Conservation (phyloP, 2,113 vertebrate genomes). For the Archilochus colubris region DNA sequence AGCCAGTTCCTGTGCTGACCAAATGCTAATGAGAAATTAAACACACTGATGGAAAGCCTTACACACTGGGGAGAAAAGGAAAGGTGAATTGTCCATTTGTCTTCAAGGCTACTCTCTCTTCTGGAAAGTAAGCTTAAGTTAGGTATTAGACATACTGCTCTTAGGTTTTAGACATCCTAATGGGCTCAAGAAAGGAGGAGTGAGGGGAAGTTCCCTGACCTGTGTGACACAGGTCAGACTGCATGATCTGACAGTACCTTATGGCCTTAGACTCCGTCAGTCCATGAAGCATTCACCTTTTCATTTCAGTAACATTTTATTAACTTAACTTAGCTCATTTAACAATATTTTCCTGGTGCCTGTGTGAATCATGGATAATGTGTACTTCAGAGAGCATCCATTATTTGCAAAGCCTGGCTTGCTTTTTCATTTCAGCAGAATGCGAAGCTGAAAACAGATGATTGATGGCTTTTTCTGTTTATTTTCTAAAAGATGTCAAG, state of each 20-base stretch:
- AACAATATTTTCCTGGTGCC: constrained; percentile 39
- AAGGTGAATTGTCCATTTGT: background rate
- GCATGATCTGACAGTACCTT: background rate
- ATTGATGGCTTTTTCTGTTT: constrained; percentile 69
- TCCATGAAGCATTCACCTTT: constrained; percentile 58
- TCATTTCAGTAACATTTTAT: constrained; percentile 45
- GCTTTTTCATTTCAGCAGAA: constrained; percentile 30
- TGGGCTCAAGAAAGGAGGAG: background rate
- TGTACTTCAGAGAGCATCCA: constrained; percentile 43
- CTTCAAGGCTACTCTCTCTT: background rate
- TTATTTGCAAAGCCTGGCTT: constrained; percentile 43
- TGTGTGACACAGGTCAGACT: background rate
- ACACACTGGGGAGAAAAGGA: background rate
- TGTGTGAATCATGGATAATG: constrained; percentile 31
- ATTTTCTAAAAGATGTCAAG: constrained; percentile 75
- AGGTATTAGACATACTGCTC: background rate
- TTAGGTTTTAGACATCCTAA: background rate
- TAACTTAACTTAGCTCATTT: constrained; percentile 67
- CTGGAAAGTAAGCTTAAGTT: background rate
- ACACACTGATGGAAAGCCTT: background rate
- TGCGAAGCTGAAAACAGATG: constrained; percentile 48
- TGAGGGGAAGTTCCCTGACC: background rate
- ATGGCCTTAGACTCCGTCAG: background rate
- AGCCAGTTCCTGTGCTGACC: background rate
- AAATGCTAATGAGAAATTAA: constrained; percentile 8